Base-by-base conservation (phyloP, 2,888 invertebrate species). In the Drosophila melanosoma region DNA sequence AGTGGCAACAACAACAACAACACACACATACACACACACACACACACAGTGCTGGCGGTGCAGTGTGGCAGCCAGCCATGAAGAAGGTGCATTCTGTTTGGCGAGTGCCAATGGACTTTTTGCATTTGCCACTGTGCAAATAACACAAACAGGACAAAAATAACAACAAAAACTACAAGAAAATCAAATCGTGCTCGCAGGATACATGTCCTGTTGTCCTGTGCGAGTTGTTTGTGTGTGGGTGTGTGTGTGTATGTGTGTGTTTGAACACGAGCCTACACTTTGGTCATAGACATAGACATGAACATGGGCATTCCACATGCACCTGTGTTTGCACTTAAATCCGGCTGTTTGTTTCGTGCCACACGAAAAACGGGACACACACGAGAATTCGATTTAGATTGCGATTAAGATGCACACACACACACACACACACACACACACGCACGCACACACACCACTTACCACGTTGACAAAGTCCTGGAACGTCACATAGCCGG, bases 391-490 rank as follows among this genome's bases (percentile, higher is more conserved):
- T 75, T 79, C 74, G 63, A 75, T 77, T 79, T 71, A 49, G 36
- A 54, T 54, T 45, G 20, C 20, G 45, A 45, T 20, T 45, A 23
- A 45, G 63, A 54, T 69, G 69, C 45, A 54, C 36, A 29, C 12
- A 42, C 42, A 42, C 10, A 45, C 5, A 11, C 42, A n/a, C 17
- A 26, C 11, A 26, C 45, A 12, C 48, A 29, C 8, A 49, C 49
- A 17, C 15, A 38, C 38, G 17, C 36, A 29, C 12, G 11, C 42
- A 42, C 10, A 48, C 5, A 54, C 23, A 6, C 54, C 23, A 96
- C 98, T 97, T 92, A 98, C 98, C 96, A 98, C 97, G 94, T 98
- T 98, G 83, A 98, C 97, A 93, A 98, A 98, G 92, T 98, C 97
- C 94, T 98, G 98, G 94, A 97, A 98, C 45, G 98, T 97, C 88